Evolutionary conservation across 1,140 invertebrate genomes (phyloP).

Genomic region (Holcopasites calliopsidis): DNA sequence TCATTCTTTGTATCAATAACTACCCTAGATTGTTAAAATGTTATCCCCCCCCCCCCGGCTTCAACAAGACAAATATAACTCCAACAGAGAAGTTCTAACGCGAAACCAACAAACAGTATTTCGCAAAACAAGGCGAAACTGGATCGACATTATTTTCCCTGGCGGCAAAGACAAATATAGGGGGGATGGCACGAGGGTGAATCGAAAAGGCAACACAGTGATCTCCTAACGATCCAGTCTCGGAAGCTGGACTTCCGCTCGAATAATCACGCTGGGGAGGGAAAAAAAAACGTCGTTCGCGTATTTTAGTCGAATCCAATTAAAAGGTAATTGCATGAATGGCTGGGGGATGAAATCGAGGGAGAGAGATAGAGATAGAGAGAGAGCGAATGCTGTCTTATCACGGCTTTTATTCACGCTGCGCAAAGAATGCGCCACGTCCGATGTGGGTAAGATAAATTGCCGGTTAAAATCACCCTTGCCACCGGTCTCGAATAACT

Average conservation of each 20-base stretch:
- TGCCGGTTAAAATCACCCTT: constrained; percentile 42
- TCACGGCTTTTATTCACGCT: not conserved
- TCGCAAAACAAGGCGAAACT: not conserved
- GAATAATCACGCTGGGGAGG: constrained; percentile 16
- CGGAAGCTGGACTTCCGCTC: not conserved
- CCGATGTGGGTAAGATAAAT: constrained; percentile 45
- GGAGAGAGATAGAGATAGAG: no score
- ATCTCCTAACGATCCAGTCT: constrained; percentile 17
- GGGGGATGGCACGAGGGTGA: not conserved
- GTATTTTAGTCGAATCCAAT: constrained; percentile 37
- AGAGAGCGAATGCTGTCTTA: constrained; percentile 4
- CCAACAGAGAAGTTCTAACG: no score
- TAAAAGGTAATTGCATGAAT: constrained; percentile 42
- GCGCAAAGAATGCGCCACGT: constrained; percentile 14
- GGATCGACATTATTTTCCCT: not conserved
- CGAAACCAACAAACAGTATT: no score
- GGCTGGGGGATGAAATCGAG: no score
- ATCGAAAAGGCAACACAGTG: constrained; percentile 3
- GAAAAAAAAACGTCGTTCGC: not conserved
- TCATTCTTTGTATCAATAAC: no score
- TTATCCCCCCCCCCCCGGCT: no score
- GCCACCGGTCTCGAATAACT: constrained; percentile 43
- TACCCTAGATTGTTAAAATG: no score
- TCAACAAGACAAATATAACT: no score
- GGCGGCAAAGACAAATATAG: not conserved